phyloP scores from a whole-genome alignment of 2,113 vertebrate species.

The Ammodytes dubius region DNA sequence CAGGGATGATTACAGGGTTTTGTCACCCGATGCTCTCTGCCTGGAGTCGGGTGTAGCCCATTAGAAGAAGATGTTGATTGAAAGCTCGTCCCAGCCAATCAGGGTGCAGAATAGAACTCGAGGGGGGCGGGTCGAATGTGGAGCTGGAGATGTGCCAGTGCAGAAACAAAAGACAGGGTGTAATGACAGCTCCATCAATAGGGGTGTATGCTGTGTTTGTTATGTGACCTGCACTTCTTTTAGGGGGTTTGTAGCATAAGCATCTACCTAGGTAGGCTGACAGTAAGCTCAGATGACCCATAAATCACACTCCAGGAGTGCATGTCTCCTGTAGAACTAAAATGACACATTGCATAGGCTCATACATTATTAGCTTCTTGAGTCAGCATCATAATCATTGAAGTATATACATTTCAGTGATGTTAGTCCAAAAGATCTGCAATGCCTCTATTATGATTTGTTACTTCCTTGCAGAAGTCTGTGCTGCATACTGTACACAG shows the following conservation, averaged over 20 bases:
- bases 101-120: constrained; percentile 26
- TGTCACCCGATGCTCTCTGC: constrained; percentile 80
- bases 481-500: background rate
- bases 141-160: constrained; percentile 42
- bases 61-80: constrained; percentile 65
- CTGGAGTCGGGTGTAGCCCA: constrained; percentile 84
- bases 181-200: constrained; percentile 27
- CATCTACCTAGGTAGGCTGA: background rate
- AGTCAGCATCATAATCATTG: background rate
- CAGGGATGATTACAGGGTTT: constrained; percentile 50
- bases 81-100: constrained; percentile 74
- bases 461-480: constrained; percentile 5
- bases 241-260: background rate
- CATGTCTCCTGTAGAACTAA: background rate
- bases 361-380: background rate
- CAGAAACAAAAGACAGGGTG: constrained; percentile 65
- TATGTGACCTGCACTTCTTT: constrained; percentile 18
- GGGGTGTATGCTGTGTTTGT: constrained; percentile 25
- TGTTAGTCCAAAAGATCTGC: background rate
- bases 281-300: background rate
- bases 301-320: background rate
- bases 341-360: background rate
- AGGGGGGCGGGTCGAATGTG: constrained; percentile 50
- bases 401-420: background rate
- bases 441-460: background rate